Evolutionary conservation across 1,140 invertebrate genomes (phyloP).

Genomic region (Drosophila tropicalis): DNA sequence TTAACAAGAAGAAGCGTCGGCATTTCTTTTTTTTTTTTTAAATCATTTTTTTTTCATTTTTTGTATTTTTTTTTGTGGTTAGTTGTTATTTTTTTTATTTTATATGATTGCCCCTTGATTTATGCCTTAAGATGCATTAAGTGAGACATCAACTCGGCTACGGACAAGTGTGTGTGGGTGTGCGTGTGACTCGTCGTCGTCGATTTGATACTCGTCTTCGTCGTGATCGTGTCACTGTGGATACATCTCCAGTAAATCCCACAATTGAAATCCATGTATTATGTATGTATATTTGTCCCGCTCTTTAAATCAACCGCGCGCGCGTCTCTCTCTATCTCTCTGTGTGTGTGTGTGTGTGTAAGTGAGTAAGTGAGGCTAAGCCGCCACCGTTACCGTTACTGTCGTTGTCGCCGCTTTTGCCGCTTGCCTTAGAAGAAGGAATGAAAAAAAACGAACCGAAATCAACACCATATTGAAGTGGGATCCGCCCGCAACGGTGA

Average conservation of each 20-base stretch:
- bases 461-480: slow-evolving; percentile 77
- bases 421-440: slow-evolving; percentile 15
- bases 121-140: slow-evolving; percentile 56
- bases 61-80: neutral
- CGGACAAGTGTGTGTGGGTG: slow-evolving; percentile 26
- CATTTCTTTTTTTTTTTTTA: neutral
- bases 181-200: slow-evolving; percentile 20
- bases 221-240: slow-evolving; percentile 3
- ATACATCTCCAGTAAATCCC: slow-evolving; percentile 10
- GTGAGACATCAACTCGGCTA: slow-evolving; percentile 27
- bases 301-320: slow-evolving; percentile 29
- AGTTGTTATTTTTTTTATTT: slow-evolving; percentile 4
- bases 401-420: too few relatives aligned
- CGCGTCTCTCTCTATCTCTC: too few relatives aligned
- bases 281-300: slow-evolving; percentile 40
- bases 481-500: too few relatives aligned
- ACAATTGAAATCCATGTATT: slow-evolving; percentile 54
- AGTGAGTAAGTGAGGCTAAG: slow-evolving; percentile 13
- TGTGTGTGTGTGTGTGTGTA: neutral
- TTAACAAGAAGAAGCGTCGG: neutral
- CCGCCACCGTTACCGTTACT: neutral
- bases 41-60: neutral
- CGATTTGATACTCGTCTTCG: neutral
- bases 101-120: slow-evolving; percentile 12
- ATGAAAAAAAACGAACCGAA: slow-evolving; percentile 44